Evolutionary conservation across 2,888 invertebrate genomes (phyloP).

Genomic region (Leptopilina syphax): DNA sequence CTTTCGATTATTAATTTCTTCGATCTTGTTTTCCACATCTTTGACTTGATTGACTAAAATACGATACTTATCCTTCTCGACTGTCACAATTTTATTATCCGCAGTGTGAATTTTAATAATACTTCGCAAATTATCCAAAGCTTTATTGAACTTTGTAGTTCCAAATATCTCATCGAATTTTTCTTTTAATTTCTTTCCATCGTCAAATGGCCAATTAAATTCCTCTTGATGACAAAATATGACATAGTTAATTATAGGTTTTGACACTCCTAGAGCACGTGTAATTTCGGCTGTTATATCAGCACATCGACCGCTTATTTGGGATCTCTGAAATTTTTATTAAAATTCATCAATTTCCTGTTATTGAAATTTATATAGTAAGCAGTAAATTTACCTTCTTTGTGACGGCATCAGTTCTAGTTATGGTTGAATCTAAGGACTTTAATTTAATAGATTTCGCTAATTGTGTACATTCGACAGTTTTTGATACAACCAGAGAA

Average conservation of each 20-base stretch:
- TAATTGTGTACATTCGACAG: constrained; percentile 80
- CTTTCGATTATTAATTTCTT: constrained; percentile 82
- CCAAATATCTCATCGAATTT: constrained; percentile 99
- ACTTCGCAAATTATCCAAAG: constrained; percentile 86
- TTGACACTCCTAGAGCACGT: constrained; percentile 89
- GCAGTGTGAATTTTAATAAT: constrained; percentile 78
- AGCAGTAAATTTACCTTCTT: constrained; percentile 54
- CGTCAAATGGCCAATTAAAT: constrained; percentile 96
- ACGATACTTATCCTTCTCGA: constrained; percentile 77
- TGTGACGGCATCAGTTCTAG: constrained; percentile 62
- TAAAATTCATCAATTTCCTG: not conserved
- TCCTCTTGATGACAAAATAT: constrained; percentile 99
- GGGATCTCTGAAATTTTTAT: constrained; percentile 57
- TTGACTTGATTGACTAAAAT: constrained; percentile 82
- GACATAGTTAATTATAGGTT: constrained; percentile 95
- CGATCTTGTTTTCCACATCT: constrained; percentile 80
- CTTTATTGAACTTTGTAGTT: constrained; percentile 93
- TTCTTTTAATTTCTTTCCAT: constrained; percentile 94
- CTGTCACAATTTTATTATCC: constrained; percentile 60
- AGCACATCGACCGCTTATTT: constrained; percentile 83
- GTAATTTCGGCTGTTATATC: constrained; percentile 87
- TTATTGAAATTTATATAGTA: no score
- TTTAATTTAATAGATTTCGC: constrained; percentile 78
- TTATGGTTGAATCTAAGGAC: constrained; percentile 83
- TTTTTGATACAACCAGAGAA: constrained; percentile 82